Evolutionary conservation across 1,140 invertebrate genomes (phyloP).

Genomic region (Bombus pascuorum): DNA sequence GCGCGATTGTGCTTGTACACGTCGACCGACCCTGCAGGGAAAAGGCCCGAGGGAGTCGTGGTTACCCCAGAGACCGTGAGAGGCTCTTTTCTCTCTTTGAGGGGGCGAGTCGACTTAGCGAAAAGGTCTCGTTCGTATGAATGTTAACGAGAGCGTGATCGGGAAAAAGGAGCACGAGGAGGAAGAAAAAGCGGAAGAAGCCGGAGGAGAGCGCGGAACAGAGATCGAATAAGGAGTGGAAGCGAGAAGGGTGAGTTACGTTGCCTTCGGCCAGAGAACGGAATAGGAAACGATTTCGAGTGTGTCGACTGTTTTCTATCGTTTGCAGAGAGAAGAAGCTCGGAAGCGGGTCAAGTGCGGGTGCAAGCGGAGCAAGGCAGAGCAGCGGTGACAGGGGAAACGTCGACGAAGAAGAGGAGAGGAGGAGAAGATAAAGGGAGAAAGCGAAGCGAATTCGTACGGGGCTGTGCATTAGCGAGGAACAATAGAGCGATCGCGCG

Average conservation of each 20-base stretch:
- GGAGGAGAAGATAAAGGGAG: not conserved
- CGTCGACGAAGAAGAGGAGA: not conserved
- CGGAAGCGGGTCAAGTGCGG: conserved; percentile 57
- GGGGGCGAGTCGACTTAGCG: conserved; percentile 60
- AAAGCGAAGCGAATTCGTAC: conserved; percentile 14
- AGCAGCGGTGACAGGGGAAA: not conserved
- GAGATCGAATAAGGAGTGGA: not conserved
- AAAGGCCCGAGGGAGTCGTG: conserved; percentile 34
- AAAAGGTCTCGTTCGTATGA: conserved; percentile 61
- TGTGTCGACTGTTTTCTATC: conserved; percentile 47
- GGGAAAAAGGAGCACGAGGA: conserved; percentile 35
- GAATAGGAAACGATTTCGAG: conserved; percentile 59
- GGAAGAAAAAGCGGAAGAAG: conserved; percentile 8
- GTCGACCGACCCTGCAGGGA: not conserved
- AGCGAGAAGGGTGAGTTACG: not conserved
- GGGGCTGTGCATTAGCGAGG: conserved; percentile 52
- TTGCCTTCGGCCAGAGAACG: not conserved
- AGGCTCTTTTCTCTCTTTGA: conserved; percentile 57
- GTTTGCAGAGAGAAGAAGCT: conserved; percentile 7
- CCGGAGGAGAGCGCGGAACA: not conserved
- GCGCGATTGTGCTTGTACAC: conserved; percentile 53
- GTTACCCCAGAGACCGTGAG: conserved; percentile 60
- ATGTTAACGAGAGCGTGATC: conserved; percentile 67
- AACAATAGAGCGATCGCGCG: conserved; percentile 63
- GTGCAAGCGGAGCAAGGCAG: not conserved